Conservation (phyloP, 1,140 invertebrate genomes). For the Trichomalopsis sarcophagae region DNA sequence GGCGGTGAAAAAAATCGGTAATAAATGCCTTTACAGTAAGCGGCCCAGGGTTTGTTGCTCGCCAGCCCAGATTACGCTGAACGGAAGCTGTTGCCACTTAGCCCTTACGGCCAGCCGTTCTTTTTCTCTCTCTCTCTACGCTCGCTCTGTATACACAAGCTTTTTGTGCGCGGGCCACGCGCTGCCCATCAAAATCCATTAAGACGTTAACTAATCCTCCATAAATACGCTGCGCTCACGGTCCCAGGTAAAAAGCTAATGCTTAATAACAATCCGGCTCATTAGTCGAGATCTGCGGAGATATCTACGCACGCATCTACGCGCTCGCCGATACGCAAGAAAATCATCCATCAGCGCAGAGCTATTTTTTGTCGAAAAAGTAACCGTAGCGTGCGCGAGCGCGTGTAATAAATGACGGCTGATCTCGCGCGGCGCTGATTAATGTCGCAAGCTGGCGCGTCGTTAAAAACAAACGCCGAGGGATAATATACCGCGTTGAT, state of each 20-base stretch:
- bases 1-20: slow-evolving; percentile 27
- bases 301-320: background rate
- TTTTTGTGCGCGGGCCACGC: slow-evolving; percentile 18
- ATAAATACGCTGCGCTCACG: background rate
- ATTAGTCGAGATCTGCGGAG: slow-evolving; percentile 7
- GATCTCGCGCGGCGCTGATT: background rate
- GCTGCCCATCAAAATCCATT: slow-evolving; percentile 22
- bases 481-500: background rate
- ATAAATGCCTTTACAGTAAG: slow-evolving; percentile 45
- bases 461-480: background rate
- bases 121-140: background rate
- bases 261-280: background rate
- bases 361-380: slow-evolving; percentile 17
- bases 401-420: slow-evolving; percentile 20
- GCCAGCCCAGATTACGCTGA: background rate
- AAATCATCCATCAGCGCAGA: background rate
- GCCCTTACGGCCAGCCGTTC: background rate
- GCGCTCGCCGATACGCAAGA: background rate
- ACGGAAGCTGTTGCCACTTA: slow-evolving; percentile 44
- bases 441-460: background rate
- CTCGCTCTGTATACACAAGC: no score
- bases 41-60: slow-evolving; percentile 15
- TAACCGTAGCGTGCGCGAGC: background rate
- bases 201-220: slow-evolving; percentile 30
- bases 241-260: background rate